Evolutionary conservation across 2,888 invertebrate genomes (phyloP), one percentile per base, ranked within the genome.

Genomic region (Acrocyrtus sp.): DNA sequence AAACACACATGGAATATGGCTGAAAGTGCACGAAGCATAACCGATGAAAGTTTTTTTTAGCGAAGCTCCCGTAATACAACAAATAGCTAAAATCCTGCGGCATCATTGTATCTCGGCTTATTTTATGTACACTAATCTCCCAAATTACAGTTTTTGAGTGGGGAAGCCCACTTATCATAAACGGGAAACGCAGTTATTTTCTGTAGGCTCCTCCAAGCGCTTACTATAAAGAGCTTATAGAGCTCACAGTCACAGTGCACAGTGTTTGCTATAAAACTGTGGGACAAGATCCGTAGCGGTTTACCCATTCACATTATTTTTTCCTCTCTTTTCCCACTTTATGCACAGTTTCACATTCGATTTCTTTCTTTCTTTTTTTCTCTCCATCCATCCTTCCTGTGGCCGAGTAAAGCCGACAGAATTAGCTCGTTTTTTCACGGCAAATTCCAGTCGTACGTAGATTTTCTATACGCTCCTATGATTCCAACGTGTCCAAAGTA

Each of bases 311-410:
- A 47, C 45, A 48, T 34, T 50, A 8, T 17, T 45, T n/a, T 45
- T 27, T 57, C 51, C 15, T 58, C 51, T 45, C 60, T 68, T 68
- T 60, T 51, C 67, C 67, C 34, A n/a, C n/a, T n/a, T n/a, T n/a
- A n/a, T 57, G 57, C 57, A 24, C 66, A 60, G 58, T 67, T 60
- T 68, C 67, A 68, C 67, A 68, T 68, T 68, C 67, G 67, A 68
- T 68, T 68, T 68, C 67, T 68, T 68, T 67, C 41, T 57, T 67
- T 29, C 53, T 43, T 43, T 22, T n/a, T n/a, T n/a, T n/a, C n/a
- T n/a, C n/a, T n/a, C n/a, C n/a, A n/a, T n/a, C n/a, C n/a, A n/a
- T n/a, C n/a, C n/a, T n/a, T n/a, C n/a, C n/a, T 53, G 24, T 8
- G 51, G 45, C 57, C 68, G 74, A 74, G 54, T 47, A 53, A 24